Base-by-base conservation (phyloP, 2,888 invertebrate species). In the Drosophila emarginata region DNA sequence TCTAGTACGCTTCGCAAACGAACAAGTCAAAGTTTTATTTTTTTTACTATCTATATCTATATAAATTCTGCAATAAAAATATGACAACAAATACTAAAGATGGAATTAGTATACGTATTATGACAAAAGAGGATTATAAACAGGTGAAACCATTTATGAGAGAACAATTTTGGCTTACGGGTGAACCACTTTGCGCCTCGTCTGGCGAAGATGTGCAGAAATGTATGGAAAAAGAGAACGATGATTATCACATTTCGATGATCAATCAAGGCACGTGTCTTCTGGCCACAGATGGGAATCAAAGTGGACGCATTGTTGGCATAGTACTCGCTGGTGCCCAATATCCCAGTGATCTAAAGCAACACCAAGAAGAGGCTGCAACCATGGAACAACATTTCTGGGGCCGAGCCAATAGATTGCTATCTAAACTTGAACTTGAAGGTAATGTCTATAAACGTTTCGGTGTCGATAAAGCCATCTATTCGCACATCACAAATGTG, bases 401-500 rank as follows among this genome's bases (percentile, higher is more conserved):
- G 81, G 72, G 74, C 11, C 80, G 76, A 4, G 62, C 79, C n/a
- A 56, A 67, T 0, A 60, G 75, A 0, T 64, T 88, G 2, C 18
- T 80, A 1, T 82, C 81, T 0, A 51, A 64, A 28, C 18, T 88
- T 0, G 89, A 87, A 36, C 45, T 67, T 4, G 74, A 77, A 26
- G 67, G 84, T 1, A 74, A 89, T 61, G 66, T 89, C 1, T 89
- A 64, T 65, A 28, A 80, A 28, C 79, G 67, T 4, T 89, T 76
- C 21, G 69, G 74, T 2, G 61, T 88, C 1, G 52, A 73, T 1
- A 83, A 74, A 18, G 60, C 77, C 0, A 59, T 89, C 9, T 88
- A 88, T 65, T 79, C 85, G 0, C 84, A 89, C 58, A 74, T 80
- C 0, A 67, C 88, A n/a, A 78, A 67, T 52, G 87, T 87, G 5